phyloP scores from a whole-genome alignment of 2,797 vertebrate genomes.

The Galago senegalensis region DNA sequence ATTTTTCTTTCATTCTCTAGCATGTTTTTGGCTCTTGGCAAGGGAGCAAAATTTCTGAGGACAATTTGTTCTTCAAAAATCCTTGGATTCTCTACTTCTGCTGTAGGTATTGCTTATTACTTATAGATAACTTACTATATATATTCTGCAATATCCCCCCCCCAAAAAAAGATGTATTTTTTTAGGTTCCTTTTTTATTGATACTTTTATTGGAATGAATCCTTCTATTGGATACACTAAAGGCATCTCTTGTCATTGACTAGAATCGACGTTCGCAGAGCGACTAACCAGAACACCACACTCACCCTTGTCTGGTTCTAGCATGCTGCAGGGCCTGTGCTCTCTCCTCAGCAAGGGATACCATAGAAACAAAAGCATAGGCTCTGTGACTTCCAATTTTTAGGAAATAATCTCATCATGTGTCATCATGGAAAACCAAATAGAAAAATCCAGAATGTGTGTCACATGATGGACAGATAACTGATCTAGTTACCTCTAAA shows the following conservation, averaged over 20 bases:
- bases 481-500: not conserved
- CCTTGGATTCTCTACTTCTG: constrained; percentile 88
- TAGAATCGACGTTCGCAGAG: not conserved
- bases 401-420: not conserved
- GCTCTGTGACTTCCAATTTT: not conserved
- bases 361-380: not conserved
- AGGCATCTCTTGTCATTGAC: not conserved
- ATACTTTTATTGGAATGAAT: not conserved
- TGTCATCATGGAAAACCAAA: not conserved
- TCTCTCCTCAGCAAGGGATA: not conserved
- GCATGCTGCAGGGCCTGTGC: not conserved
- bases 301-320: not conserved
- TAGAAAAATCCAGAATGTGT: not conserved
- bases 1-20: constrained; percentile 86
- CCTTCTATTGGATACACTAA: not conserved
- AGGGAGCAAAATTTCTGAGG: constrained; percentile 83
- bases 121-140: constrained; percentile 61
- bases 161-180: not conserved
- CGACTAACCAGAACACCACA: not conserved
- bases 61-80: constrained; percentile 83
- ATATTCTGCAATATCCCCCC: constrained; percentile 15
- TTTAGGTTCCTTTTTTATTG: not conserved
- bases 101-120: constrained; percentile 90
- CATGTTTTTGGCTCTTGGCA: constrained; percentile 90
- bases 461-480: not conserved